Conservation (phyloP, 2,797 vertebrate genomes). For the Acipenser ruthenus region DNA sequence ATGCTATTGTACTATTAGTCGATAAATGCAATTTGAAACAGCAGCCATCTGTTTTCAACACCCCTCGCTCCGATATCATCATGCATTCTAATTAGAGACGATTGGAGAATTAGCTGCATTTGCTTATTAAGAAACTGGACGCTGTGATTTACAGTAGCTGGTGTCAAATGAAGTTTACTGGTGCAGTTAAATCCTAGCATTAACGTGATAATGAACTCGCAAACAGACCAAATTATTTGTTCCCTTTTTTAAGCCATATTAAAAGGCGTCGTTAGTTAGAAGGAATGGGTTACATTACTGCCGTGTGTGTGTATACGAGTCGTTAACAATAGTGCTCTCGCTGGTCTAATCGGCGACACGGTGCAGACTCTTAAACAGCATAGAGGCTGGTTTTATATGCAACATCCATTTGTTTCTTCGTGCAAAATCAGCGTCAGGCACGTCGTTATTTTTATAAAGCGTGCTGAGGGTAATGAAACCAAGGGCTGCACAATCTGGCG, state of each 20-base stretch:
- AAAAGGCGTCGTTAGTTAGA: constrained; percentile 45
- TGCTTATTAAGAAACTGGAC: constrained; percentile 2
- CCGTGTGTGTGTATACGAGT: constrained; percentile 57
- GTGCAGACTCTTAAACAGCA: constrained; percentile 36
- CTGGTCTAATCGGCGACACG: constrained; percentile 41
- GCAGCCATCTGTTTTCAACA: too few relatives aligned
- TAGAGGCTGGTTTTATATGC: too few relatives aligned
- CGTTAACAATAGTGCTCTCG: constrained; percentile 46
- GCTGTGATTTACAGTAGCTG: constrained; percentile 31
- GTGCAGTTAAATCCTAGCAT: constrained; percentile 52
- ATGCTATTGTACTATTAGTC: too few relatives aligned
- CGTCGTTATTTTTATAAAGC: too few relatives aligned
- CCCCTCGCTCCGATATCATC: too few relatives aligned
- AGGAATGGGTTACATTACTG: constrained; percentile 51
- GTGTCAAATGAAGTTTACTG: constrained; percentile 48
- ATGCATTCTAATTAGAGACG: too few relatives aligned
- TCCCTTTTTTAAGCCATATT: constrained; percentile 42
- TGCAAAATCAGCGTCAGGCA: too few relatives aligned
- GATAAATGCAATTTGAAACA: too few relatives aligned
- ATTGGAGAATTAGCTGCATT: too few relatives aligned
- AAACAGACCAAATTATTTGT: constrained; percentile 48
- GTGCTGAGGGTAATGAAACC: too few relatives aligned
- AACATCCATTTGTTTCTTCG: too few relatives aligned
- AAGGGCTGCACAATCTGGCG: too few relatives aligned
- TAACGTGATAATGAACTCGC: constrained; percentile 52